Evolutionary conservation across 2,888 invertebrate species (phyloP), one percentile per base, ranked within the genome.

Genomic region (Glyphotaelius pellucidus): DNA sequence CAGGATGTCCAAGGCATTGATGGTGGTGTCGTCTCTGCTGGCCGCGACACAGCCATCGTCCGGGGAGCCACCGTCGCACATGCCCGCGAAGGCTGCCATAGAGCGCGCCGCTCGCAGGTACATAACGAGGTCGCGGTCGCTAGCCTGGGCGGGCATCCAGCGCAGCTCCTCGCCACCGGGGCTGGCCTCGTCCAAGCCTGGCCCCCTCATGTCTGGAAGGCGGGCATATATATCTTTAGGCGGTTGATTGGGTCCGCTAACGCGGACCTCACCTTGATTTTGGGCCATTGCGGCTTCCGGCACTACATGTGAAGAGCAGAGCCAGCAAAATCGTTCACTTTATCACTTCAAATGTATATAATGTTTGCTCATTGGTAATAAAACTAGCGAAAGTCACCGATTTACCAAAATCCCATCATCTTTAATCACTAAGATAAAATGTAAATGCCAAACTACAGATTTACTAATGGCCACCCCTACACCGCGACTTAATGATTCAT

Each of bases 11-110:
- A 99, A 97, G 93, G 99, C 99, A 96, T 99, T 99, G 94, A 99
- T 98, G 94, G 99, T 99, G 92, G 99, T 99, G 95, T 99, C 99
- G 96, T 99, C 99, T 95, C 99, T 97, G 94, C 99, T 98, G 94
- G 99, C 99, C 94, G 99, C 99, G 94, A 98, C 98, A 96, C 99
- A 99, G 94, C 99, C 99, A 96, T 99, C 99, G 95, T 99, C 99
- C 91, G 99, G 98, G 94, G 98, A 98, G 92, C 99, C 99, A 93
- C 99, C 99, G 97, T 99, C 99, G 97, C 99, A 99, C 99, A 99
- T 99, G 94, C 99, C 99, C 94, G 99, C 99, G 96, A 99, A 99
- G 92, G 99, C 99, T 95, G 99, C 99, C 98, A 99, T 99, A 93
- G 99, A 99, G 94, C 99, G 97, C 94, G 99, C 99, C 94, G 99